Evolutionary conservation across 2,797 vertebrate species (phyloP), one percentile per base, ranked within the genome.

Genomic region (Chaunax sp.): DNA sequence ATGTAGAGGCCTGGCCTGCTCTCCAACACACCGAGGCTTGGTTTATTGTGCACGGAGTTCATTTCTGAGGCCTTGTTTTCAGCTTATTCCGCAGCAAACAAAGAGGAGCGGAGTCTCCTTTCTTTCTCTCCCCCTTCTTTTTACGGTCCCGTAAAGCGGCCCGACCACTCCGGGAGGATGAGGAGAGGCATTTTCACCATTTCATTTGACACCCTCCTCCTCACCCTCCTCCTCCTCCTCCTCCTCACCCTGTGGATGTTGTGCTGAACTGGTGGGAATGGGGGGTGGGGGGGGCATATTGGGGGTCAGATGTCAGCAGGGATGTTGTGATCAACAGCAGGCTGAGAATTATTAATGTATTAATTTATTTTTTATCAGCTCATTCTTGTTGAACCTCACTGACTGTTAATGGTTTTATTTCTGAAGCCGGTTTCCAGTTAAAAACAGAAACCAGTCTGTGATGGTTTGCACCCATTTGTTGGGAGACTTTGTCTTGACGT

Each of bases 81-180:
- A 50, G 43, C 64, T 87, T 65, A 80, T 84, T 85, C 67, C 82
- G 80, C 72, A 84, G 72, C 66, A 81, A 77, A 90, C 82, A 80
- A 87, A 78, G 59, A 84, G 57, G 82, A 60, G 43, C 19, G 53
- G 41, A 46, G 54, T 58, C 69, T 76, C 65, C 78, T 84, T 89
- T 83, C 38, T 77, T 55, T 43, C 82, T 78, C 71, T 4, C 81
- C 51, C 74, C 59, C 73, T 63, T 84, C 4, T 49, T 87, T 81
- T 92, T 89, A 90, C 28, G 46, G 80, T 91, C 85, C 79, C 71
- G 76, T 92, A 89, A 89, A 92, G 90, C 79, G 85, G 69, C 82
- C 90, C 82, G 93, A 84, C 84, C 89, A 80, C 84, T 81, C 75
- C 59, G 33, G 22, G 53, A 80, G 68, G 68, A 64, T 87, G 75